phyloP scores from a whole-genome alignment of 2,888 invertebrate species.

The Synergus japonicus region DNA sequence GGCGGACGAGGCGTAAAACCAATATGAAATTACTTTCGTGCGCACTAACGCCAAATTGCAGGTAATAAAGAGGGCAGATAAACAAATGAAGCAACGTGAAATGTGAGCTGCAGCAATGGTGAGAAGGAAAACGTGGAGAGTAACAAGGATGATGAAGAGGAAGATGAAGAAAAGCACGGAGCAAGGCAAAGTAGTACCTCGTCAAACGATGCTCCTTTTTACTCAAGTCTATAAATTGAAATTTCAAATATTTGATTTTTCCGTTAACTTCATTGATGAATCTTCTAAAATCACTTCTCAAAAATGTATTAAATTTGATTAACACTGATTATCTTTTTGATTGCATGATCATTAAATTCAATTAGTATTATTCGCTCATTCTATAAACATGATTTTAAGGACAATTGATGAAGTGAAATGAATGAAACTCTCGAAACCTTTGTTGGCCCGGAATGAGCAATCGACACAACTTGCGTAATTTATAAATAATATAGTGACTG shows the following conservation, averaged over 20 bases:
- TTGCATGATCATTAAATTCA: not conserved
- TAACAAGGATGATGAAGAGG: too few relatives aligned
- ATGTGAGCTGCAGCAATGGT: constrained; percentile 50
- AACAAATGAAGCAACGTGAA: constrained; percentile 73
- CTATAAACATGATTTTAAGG: not conserved
- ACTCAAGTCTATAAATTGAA: too few relatives aligned
- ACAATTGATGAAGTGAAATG: not conserved
- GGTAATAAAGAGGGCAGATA: constrained; percentile 75
- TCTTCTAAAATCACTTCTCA: too few relatives aligned
- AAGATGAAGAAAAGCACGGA: too few relatives aligned
- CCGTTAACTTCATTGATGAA: too few relatives aligned
- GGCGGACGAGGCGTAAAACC: constrained; percentile 66
- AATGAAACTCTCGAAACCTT: not conserved
- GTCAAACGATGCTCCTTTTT: too few relatives aligned
- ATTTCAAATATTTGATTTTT: too few relatives aligned
- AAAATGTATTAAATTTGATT: too few relatives aligned
- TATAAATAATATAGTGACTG: not conserved
- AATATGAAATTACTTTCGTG: constrained; percentile 74
- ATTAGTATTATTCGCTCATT: not conserved
- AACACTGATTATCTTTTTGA: not conserved
- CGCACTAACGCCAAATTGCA: constrained; percentile 73
- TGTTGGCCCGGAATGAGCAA: not conserved
- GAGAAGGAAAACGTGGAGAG: constrained; percentile 53
- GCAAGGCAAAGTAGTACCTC: too few relatives aligned
- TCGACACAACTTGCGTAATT: not conserved